Evolutionary conservation across 2,113 vertebrate species (phyloP).

Genomic region (Eleginops maclovinus): DNA sequence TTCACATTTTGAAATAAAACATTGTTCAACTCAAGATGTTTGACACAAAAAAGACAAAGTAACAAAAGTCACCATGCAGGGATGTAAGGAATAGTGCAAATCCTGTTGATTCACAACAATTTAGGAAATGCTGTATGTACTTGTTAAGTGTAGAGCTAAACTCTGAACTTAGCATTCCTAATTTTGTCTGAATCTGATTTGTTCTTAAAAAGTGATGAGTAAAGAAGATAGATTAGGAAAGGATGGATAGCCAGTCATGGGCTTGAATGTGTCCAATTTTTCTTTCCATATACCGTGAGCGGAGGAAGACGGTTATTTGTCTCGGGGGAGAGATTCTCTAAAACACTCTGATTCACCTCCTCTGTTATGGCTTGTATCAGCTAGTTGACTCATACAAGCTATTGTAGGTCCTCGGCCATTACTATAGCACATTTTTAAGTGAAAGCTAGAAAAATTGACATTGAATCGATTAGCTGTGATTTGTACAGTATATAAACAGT

Average conservation of each 20-base stretch:
- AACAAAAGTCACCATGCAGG: background rate
- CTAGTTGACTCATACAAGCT: background rate
- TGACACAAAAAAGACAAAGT: background rate
- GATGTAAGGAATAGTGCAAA: background rate
- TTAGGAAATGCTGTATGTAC: background rate
- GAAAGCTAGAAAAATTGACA: background rate
- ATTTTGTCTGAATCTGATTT: background rate
- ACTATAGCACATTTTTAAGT: background rate
- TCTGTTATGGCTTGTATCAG: background rate
- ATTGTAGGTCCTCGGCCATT: background rate
- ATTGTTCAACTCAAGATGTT: slow-evolving; percentile 18
- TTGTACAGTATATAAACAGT: background rate
- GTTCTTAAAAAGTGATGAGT: background rate
- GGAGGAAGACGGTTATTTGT: slow-evolving; percentile 1
- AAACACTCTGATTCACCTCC: slow-evolving; percentile 8
- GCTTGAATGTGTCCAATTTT: background rate
- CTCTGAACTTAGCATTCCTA: background rate
- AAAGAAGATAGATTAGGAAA: background rate
- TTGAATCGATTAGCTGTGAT: background rate
- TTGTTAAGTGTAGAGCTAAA: background rate
- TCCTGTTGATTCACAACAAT: background rate
- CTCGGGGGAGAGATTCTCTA: slow-evolving; percentile 15
- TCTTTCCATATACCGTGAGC: background rate
- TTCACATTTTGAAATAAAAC: background rate
- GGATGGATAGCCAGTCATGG: background rate